phyloP scores from a whole-genome alignment of 2,888 invertebrate species.

The Aromia moschata region DNA sequence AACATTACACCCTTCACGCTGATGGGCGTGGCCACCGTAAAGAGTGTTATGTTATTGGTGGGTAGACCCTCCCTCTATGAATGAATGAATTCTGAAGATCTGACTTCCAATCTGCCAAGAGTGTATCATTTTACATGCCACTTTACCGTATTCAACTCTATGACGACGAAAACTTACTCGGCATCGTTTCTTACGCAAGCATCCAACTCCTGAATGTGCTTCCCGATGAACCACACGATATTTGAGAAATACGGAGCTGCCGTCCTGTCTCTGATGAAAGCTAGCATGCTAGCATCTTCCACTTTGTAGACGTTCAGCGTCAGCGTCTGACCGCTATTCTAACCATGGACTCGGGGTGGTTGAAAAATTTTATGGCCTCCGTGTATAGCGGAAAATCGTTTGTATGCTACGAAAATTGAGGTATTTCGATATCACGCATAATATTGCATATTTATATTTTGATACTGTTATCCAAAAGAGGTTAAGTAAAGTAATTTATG shows the following conservation, averaged over 20 bases:
- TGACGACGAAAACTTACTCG: conserved; percentile 85
- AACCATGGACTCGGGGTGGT: conserved; percentile 99
- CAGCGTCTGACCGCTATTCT: conserved; percentile 95
- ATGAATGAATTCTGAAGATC: no score
- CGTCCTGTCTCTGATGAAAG: conserved; percentile 94
- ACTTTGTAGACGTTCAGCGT: conserved; percentile 97
- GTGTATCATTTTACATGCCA: no score
- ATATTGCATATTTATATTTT: no score
- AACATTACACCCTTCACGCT: no score
- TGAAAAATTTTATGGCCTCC: conserved; percentile 99
- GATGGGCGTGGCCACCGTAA: no score
- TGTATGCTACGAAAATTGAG: conserved; percentile 77
- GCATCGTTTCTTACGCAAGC: conserved; percentile 94
- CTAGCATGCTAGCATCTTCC: conserved; percentile 92
- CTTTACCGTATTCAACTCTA: no score
- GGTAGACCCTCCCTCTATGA: no score
- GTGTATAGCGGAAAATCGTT: conserved; percentile 99
- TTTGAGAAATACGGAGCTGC: conserved; percentile 99
- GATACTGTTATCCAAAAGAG: no score
- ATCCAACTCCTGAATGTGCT: conserved; percentile 95
- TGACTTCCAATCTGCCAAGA: no score
- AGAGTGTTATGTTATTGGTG: no score
- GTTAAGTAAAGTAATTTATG: no score
- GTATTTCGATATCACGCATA: no score
- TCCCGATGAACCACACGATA: conserved; percentile 98